These are phyloP conservation scores for Cantharis rustica DNA, from an alignment of 2,888 invertebrate genomes.

Conservation along the genomic window DNA sequence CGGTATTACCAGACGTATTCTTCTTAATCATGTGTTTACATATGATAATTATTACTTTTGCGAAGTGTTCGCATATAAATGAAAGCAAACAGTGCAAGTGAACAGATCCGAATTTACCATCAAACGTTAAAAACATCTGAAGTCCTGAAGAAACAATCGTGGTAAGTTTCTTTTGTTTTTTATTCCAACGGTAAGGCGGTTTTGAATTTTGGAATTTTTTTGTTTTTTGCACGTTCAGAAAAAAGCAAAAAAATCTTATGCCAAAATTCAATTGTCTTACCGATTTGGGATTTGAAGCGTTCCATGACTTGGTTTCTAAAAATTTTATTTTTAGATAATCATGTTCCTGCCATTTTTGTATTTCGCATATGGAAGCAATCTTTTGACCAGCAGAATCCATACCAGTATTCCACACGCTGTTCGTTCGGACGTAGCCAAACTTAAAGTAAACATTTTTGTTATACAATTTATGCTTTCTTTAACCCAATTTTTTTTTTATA, in stretches of 20 bases:
- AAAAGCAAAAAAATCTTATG: no score
- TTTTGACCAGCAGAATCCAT: conserved; percentile 77
- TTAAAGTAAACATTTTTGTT: conserved; percentile 60
- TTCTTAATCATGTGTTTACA: not conserved
- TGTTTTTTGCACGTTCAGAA: no score
- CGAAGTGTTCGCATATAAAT: not conserved
- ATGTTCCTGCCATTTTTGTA: conserved; percentile 69
- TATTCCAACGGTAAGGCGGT: not conserved
- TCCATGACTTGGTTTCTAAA: no score
- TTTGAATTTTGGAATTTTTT: not conserved
- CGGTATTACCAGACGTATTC: not conserved
- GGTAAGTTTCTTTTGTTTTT: not conserved
- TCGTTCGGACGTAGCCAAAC: conserved; percentile 69
- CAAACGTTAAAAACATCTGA: not conserved
- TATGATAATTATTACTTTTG: not conserved
- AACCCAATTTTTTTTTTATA: conserved; percentile 45
- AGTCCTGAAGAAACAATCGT: not conserved
- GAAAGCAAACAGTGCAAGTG: not conserved
- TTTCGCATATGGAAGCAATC: conserved; percentile 90
- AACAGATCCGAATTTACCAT: not conserved
- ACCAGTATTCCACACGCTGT: conserved; percentile 79
- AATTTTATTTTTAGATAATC: not conserved
- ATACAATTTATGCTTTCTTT: not conserved
- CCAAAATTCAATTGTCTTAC: no score
- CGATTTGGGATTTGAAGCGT: no score